Base-by-base conservation (phyloP, 2,888 invertebrate species). In the Lomographa bimaculata region DNA sequence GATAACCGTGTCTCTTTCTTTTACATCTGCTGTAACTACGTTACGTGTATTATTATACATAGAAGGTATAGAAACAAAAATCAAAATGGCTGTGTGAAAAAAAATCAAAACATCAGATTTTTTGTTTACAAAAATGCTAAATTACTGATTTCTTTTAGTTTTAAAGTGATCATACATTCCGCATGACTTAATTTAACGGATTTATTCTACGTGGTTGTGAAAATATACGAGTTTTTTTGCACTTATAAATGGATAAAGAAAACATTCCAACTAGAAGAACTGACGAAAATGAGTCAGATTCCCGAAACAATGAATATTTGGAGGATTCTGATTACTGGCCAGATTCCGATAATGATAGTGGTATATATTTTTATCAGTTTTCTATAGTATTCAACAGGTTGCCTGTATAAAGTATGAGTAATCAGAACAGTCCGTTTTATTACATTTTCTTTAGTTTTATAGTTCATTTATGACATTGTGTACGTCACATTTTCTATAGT, bases 271-370 rank as follows among this genome's bases (percentile, higher is more conserved):
- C 63, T 53, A 86, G 86, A 60, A 69, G 80, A 7, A 10, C 68
- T 6, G 72, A 74, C 6, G 68, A 71, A 30, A 65, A 58, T 47
- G 66, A 69, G 62, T 73, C 79, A 57, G 52, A 75, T 17, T 44
- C 60, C 26, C 79, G 83, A 49, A 79, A 52, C 26, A 64, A 64
- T 47, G 60, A 57, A 30, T 60, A 62, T 34, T 63, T 74, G 43
- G 68, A 72, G 54, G 72, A 73, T 56, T 86, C 86, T 1, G 86
- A 86, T 57, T 79, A 74, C 43, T 87, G 85, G 85, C 75, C 81
- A 0, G 81, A 80, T 42, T 74, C 83, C 0, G 84, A 80, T 2
- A 71, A 66, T 49, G 83, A 80, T 23, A 65, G 57, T 54, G 80
- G 79, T 83, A 19, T 2, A 5, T 9, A 14, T 4, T 14, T 14